Evolutionary conservation across 2,888 invertebrate genomes (phyloP).

Genomic region (Synanthedon vespiformis): DNA sequence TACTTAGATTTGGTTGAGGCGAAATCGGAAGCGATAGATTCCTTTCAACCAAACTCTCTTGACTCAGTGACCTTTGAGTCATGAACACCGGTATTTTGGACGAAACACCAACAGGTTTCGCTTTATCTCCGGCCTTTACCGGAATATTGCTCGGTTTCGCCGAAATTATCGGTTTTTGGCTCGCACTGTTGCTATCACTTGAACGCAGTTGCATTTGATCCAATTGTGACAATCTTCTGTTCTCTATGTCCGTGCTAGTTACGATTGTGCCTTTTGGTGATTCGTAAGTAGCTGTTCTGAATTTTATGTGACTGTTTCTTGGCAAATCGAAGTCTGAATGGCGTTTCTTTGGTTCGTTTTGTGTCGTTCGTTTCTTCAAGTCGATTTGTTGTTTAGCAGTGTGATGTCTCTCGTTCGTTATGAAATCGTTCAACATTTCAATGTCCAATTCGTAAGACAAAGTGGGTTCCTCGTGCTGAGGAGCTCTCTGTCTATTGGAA

Average conservation of each 20-base stretch:
- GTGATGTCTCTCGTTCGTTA: constrained; percentile 55
- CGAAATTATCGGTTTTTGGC: constrained; percentile 46
- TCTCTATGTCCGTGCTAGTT: constrained; percentile 63
- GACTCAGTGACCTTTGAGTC: constrained; percentile 61
- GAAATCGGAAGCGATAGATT: constrained; percentile 50
- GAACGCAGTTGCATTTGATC: constrained; percentile 55
- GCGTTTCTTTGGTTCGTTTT: constrained; percentile 57
- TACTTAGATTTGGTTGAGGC: constrained; percentile 44
- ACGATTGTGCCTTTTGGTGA: constrained; percentile 67
- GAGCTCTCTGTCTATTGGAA: constrained; percentile 48
- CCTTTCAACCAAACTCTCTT: constrained; percentile 56
- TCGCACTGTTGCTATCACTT: constrained; percentile 23
- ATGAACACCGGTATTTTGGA: constrained; percentile 67
- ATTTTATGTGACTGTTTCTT: constrained; percentile 71
- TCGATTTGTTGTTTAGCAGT: constrained; percentile 53
- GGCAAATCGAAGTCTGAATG: constrained; percentile 66
- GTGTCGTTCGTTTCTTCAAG: constrained; percentile 45
- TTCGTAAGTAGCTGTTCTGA: constrained; percentile 75
- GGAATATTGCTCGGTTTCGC: constrained; percentile 64
- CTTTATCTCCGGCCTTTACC: constrained; percentile 44
- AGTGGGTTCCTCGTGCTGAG: constrained; percentile 40
- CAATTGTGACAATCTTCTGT: constrained; percentile 69
- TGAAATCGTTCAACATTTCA: constrained; percentile 60
- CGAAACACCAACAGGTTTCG: constrained; percentile 39
- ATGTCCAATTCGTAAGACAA: constrained; percentile 55